Base-by-base conservation (phyloP, 1,140 invertebrate species). In the Radopholus similis region DNA sequence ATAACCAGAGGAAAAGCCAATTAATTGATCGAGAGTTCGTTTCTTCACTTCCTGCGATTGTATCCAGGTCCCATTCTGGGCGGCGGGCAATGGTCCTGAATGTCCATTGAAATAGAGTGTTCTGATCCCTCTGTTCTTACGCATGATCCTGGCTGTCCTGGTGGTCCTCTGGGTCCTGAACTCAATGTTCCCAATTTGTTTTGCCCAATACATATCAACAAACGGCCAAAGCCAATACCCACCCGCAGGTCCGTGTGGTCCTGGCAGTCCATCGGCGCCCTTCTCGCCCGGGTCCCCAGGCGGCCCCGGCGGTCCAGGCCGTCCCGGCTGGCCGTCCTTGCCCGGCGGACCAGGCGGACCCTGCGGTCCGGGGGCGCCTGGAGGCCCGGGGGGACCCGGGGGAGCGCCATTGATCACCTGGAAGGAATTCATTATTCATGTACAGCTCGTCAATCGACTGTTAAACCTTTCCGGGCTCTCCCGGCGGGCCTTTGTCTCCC, bases 401-500 rank as follows among this genome's bases (percentile, higher is more conserved):
- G 78, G 78, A 38, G 80, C 80, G 42, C 80, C 77, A 54, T 80
- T 80, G 62, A 80, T 81, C 38, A 80, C 74, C 78, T 71, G 4
- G 11, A 38, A 18, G 11, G 1, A 2, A 66, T 11, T 21, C 15
- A 28, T 4, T 56, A 28, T 34, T 18, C 15, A 18, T n/a, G 9
- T 3, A 15, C 6, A 30, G 37, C 18, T 21, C n/a, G n/a, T n/a
- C n/a, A n/a, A n/a, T 64, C 21, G 34, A 2, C 8, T n/a, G n/a
- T 30, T 32, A 59, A 63, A 64, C 42, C 55, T 58, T 71, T 55
- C 70, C 70, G 1, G 66, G 55, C 34, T 67, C 70, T 1, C 73
- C 78, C 18, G 80, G 73, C 23, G 77, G 78, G 59, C 80, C 78
- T 37, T 82, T 82, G 37, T 81, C 80, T 44, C 80, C 80, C 21